phyloP scores from a whole-genome alignment of 2,113 vertebrate genomes.

The Thinocorus orbignyianus region DNA sequence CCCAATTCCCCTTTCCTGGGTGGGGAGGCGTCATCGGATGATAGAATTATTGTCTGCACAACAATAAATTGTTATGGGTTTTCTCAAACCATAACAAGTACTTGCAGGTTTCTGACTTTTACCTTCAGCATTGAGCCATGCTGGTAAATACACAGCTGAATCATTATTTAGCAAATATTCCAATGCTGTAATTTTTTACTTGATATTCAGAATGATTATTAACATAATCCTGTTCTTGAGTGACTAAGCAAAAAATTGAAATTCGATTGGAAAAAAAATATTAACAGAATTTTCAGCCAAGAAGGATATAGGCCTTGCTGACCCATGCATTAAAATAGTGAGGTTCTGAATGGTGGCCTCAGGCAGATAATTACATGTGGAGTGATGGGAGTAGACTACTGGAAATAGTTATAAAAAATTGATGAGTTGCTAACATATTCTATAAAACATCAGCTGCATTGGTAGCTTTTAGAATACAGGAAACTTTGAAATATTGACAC shows the following conservation, averaged over 20 bases:
- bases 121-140: neutral
- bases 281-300: neutral
- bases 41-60: no score
- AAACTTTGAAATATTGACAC: neutral
- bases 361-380: slow-evolving; percentile 39
- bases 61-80: no score
- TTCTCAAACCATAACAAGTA: no score
- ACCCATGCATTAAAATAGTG: slow-evolving; percentile 9
- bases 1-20: no score
- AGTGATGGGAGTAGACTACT: slow-evolving; percentile 41
- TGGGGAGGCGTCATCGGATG: no score
- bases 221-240: neutral
- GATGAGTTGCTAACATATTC: slow-evolving; percentile 19
- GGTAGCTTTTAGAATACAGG: slow-evolving; percentile 6
- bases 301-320: neutral
- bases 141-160: neutral
- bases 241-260: neutral
- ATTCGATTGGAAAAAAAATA: neutral
- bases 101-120: neutral
- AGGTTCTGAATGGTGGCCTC: slow-evolving; percentile 29
- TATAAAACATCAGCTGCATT: neutral
- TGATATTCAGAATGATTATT: neutral
- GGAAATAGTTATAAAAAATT: slow-evolving; percentile 48
- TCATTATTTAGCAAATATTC: neutral
- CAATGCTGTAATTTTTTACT: neutral